Evolutionary conservation across 2,113 vertebrate species (phyloP).

Genomic region (Ursus arctos): DNA sequence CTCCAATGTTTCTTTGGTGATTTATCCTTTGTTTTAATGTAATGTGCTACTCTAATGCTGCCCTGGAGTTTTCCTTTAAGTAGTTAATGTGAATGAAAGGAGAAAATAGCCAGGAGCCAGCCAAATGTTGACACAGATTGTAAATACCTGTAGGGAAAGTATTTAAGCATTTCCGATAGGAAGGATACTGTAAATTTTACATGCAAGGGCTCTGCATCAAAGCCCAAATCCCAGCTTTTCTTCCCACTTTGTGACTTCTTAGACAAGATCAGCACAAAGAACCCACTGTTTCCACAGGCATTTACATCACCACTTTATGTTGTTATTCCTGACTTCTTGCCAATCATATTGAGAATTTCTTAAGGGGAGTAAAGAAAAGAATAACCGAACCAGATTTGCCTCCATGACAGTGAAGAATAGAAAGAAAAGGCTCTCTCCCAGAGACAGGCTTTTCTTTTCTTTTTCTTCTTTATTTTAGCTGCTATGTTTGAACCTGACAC

Average conservation of each 20-base stretch:
- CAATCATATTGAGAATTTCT: slow-evolving; percentile 86
- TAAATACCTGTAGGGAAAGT: slow-evolving; percentile 74
- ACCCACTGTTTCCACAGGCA: slow-evolving; percentile 84
- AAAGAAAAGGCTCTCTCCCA: slow-evolving; percentile 53
- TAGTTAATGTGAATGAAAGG: slow-evolving; percentile 70
- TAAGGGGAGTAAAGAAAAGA: slow-evolving; percentile 80
- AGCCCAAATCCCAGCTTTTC: slow-evolving; percentile 77
- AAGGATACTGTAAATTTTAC: slow-evolving; percentile 78
- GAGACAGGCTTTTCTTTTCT: slow-evolving; percentile 45
- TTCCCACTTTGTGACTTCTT: slow-evolving; percentile 83
- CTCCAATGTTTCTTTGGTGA: slow-evolving; percentile 65
- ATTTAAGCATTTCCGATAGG: slow-evolving; percentile 78
- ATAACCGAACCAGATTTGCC: slow-evolving; percentile 82
- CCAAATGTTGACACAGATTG: slow-evolving; percentile 67
- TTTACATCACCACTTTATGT: slow-evolving; percentile 86
- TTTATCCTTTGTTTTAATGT: slow-evolving; percentile 78
- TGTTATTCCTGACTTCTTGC: slow-evolving; percentile 88
- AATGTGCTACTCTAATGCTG: slow-evolving; percentile 49
- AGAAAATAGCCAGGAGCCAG: slow-evolving; percentile 75
- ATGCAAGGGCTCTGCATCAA: slow-evolving; percentile 72
- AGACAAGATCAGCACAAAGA: slow-evolving; percentile 86
- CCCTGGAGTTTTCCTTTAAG: slow-evolving; percentile 62
- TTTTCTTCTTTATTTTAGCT: slow-evolving; percentile 54
- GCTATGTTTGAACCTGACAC: slow-evolving; percentile 73
- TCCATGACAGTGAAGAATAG: slow-evolving; percentile 79